Base-by-base conservation (phyloP, 2,888 invertebrate species). In the Oscheius sp. region DNA sequence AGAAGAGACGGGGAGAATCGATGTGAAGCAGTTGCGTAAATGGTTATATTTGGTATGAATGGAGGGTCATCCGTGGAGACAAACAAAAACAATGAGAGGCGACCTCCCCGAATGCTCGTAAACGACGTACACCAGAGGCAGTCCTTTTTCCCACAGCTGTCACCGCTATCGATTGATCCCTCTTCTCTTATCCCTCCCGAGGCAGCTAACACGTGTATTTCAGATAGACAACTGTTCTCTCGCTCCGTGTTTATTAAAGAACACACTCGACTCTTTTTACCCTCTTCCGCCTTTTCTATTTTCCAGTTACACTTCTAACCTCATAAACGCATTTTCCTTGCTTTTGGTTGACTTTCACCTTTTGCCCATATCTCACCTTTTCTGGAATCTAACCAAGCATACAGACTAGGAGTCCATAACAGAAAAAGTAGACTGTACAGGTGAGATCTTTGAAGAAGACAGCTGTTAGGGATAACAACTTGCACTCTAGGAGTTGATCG, bases 71-170 rank as follows among this genome's bases (percentile, higher is more conserved):
- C 47, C 53, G n/a, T 53, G 7, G 53, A 13, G 53, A 13, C 53
- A 29, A 53, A 53, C 53, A 53, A 53, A 53, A 29, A 53, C 53
- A 21, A 21, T 9, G 21, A 21, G 21, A 21, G 21, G 21, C 21
- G 63, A 63, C 63, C 63, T 47, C 62, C 60, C 63, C 63, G 47
- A 21, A 47, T 48, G 50, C 7, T 63, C 63, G 50, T 63, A 63
- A 63, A 63, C 63, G 63, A n/a, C 35, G 32, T 62, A 50, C 63
- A 33, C 48, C 63, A 7, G 48, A 21, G 47, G 32, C 68, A 68
- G 68, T 55, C 68, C 35, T 68, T 68, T 68, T 68, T 68, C 68
- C 68, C 68, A 68, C 68, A 68, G 68, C 68, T 68, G 68, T 68
- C 68, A 68, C 21, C 68, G 63, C 21, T 48, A 68, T 51, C 68